A percentile compares a stretch with the other conserved stretches of the same genome.
Conservation (phyloP, 1,140 invertebrate genomes). For the Calycopis cecrops region DNA sequence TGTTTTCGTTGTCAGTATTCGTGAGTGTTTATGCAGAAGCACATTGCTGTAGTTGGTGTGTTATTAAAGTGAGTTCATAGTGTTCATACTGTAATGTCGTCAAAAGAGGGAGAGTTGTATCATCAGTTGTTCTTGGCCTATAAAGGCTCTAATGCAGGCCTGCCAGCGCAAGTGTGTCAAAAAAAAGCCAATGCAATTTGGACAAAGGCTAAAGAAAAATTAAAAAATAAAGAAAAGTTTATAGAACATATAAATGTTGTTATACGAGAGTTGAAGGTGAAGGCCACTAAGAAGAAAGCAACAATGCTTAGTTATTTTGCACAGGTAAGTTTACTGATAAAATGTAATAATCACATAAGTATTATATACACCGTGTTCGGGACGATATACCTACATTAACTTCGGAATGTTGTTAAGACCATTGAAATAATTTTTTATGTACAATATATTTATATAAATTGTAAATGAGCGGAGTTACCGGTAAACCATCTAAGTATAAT, state of each 20-base stretch:
- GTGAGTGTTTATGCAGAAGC: conserved; percentile 16
- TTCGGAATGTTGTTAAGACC: too few species aligned
- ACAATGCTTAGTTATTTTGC: conserved; percentile 19
- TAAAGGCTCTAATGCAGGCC: conserved; percentile 15
- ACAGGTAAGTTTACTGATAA: conserved; percentile 17
- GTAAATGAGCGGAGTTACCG: too few species aligned
- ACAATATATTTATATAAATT: too few species aligned
- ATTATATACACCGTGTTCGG: too few species aligned
- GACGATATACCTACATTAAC: too few species aligned
- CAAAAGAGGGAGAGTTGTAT: conserved; percentile 17
- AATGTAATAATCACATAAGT: conserved; percentile 17
- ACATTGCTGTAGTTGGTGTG: too few species aligned
- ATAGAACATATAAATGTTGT: conserved; percentile 18
- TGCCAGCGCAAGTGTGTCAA: conserved; percentile 10
- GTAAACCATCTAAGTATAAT: too few species aligned
- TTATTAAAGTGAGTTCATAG: conserved; percentile 17
- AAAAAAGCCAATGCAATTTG: conserved; percentile 17
- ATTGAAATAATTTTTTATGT: too few species aligned
- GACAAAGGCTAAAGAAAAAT: conserved; percentile 18
- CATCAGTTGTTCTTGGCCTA: conserved; percentile 17
- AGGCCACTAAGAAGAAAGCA: conserved; percentile 19
- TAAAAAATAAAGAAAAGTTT: conserved; percentile 21
- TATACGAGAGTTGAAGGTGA: conserved; percentile 19
- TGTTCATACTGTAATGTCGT: conserved; percentile 15
- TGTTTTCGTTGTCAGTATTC: conserved; percentile 16